Evolutionary conservation across 2,888 invertebrate genomes (phyloP), one percentile per base, ranked within the genome.

Genomic region (Caenorhabditis afra): DNA sequence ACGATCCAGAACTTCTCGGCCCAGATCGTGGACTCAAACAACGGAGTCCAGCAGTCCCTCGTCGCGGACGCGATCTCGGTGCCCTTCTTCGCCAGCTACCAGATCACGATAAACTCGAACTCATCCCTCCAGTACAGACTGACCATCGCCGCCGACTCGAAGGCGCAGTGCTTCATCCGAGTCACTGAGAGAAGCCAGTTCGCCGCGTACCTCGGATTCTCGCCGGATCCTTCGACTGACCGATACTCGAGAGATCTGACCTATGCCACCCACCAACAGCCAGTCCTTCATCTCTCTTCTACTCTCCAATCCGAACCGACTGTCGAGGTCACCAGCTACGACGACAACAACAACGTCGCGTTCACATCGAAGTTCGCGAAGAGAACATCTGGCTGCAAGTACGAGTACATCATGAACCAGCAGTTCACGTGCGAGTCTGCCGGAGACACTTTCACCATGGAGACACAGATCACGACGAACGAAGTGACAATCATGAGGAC

Each of bases 181-280:
- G 49, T 82, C 11, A 61, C 73, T 3, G 82, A 82, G 20, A 45
- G 64, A 23, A 81, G 78, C 45, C 73, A 74, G 22, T 75, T 79
- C 59, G 59, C 81, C 8, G 67, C 68, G 8, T 79, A 81, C 45
- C 45, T 83, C 20, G 81, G 81, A 57, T 83, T 83, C 66, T 79
- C 83, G n/a, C 71, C 81, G 1, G 74, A 81, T 64, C 83, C 83
- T 41, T 78, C 82, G 0, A 57, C 58, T 16, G 81, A 82, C 49
- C 35, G 68, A 12, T 61, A 62, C 58, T 67, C 68, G 2, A 59
- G 45, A 37, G 66, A 78, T 58, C 59, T 81, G 35, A 62, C 66
- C 7, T 81, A 81, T 35, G 82, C 75, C 12, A 76, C 53, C 11
- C 70, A 39, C 12, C 67, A 58, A 59, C 52, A 49, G 39, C 76